Base-by-base conservation (phyloP, 1,140 invertebrate genomes). In the Ruditapes philippinarum region DNA sequence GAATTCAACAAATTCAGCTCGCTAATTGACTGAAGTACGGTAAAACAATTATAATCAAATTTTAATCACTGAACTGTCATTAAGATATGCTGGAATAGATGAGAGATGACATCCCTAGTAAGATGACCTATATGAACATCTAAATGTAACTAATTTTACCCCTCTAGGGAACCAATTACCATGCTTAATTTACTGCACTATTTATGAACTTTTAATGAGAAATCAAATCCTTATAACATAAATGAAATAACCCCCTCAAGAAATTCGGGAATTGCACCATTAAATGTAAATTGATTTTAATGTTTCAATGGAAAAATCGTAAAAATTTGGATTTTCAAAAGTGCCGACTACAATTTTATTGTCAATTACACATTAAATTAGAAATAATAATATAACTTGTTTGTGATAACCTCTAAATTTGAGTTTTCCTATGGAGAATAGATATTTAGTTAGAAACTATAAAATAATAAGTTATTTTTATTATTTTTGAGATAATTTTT, bases 31-130 rank as follows among this genome's bases (percentile, higher is more conserved):
- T 70, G 65, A 70, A 70, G 38, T 70, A 70, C n/a, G 65, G 65
- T 70, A 70, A 70, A 70, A 25, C 22, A 38, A 70, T 38, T 65
- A 65, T 65, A 65, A 70, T 70, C 65, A 70, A 70, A 70, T 38
- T 70, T 70, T 70, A 70, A 70, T 70, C 33, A 70, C 38, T 70
- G 31, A 36, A 38, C 12, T 28, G 33, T 70, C 33, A 70, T 70
- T 70, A 40, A 25, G 4, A 25, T 40, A 73, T 40, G 19, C 33
- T 73, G 33, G 14, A 73, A 45, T 31, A 19, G 33, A 38, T 3
- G 22, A 7, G 12, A 70, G 65, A 70, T 70, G 65, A 38, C 65
- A 70, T 70, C 73, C 51, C 11, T 49, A 51, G 33, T 25, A 45
- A 22, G 17, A 51, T 78, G 73, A 45, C 73, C 40, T n/a, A 78